phyloP scores from a whole-genome alignment of 2,113 vertebrate species.

The Suricata suricatta region DNA sequence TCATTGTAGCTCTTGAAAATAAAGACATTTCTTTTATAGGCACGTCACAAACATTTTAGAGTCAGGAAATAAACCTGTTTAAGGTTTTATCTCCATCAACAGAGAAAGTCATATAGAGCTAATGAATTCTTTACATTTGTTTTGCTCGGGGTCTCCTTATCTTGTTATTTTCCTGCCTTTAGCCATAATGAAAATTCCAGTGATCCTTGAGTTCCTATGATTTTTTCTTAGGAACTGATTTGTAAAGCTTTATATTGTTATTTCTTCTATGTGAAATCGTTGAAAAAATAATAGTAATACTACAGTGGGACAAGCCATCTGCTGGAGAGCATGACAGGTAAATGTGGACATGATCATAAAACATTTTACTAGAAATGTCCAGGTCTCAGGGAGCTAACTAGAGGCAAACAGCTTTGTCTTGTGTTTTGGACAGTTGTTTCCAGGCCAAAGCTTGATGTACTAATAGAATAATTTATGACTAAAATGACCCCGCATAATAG shows the following conservation, averaged over 20 bases:
- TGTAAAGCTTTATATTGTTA: background rate
- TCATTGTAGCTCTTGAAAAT: background rate
- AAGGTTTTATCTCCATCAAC: constrained; percentile 5
- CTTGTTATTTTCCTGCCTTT: background rate
- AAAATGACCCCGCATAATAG: background rate
- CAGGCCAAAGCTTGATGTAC: background rate
- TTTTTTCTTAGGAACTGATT: background rate
- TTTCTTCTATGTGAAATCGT: background rate
- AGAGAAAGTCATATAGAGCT: background rate
- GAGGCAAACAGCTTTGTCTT: background rate
- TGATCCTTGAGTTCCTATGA: background rate
- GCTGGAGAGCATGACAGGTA: background rate
- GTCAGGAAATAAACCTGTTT: background rate
- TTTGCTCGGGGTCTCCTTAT: background rate
- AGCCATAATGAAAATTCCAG: background rate
- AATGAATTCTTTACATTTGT: background rate
- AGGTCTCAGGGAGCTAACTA: background rate
- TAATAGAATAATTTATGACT: constrained; percentile 32
- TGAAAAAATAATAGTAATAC: background rate
- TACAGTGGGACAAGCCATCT: background rate
- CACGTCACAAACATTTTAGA: background rate
- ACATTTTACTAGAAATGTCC: background rate
- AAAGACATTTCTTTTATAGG: background rate
- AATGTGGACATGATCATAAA: background rate
- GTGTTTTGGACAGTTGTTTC: background rate